Evolutionary conservation across 1,140 invertebrate genomes (phyloP), one percentile per base, ranked within the genome.

Genomic region (Macrosteles quadrilineatus): DNA sequence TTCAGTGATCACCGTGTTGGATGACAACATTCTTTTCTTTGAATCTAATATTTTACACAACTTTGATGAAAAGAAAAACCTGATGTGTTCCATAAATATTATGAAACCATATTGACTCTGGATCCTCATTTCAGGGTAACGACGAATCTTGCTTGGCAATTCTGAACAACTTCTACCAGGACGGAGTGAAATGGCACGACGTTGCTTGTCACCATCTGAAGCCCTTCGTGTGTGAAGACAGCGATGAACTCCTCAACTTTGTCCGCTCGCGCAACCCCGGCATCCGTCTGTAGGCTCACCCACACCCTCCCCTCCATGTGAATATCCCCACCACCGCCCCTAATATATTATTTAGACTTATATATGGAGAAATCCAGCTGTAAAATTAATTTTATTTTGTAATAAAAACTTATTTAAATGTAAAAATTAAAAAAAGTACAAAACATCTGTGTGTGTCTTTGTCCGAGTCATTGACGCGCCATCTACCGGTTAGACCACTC

Each of bases 221-320:
- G 81, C 93, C 93, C 1, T 95, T 95, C 84, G 92, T 96, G 1
- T 96, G 94, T 80, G 93, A 96, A 82, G 93, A 95, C 84, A 93
- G 91, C 78, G 93, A 95, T 72, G 93, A 95, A 81, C 86, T 95
- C n/a, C 83, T 95, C 73, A 94, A 93, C 82, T 95, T 95, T 76
- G 92, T 95, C 23, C 89, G 91, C 73, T 93, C 91, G 14, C 87
- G 92, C 76, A 95, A 95, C 80, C 91, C 91, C 30, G 88, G 88
- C 75, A 88, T 93, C 70, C 90, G 92, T 80, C 85, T 95, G 73
- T 94, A 88, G 91, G 76, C 36, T 14, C 14, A 27, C 45, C 50
- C 31, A 31, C 23, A n/a, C 29, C n/a, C 45, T 43, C 45, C n/a
- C n/a, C 62, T 43, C 19, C 23, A 19, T 64, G 62, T 64, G 62